Base-by-base conservation (phyloP, 2,888 invertebrate species). In the Drosophila neonasuta region DNA sequence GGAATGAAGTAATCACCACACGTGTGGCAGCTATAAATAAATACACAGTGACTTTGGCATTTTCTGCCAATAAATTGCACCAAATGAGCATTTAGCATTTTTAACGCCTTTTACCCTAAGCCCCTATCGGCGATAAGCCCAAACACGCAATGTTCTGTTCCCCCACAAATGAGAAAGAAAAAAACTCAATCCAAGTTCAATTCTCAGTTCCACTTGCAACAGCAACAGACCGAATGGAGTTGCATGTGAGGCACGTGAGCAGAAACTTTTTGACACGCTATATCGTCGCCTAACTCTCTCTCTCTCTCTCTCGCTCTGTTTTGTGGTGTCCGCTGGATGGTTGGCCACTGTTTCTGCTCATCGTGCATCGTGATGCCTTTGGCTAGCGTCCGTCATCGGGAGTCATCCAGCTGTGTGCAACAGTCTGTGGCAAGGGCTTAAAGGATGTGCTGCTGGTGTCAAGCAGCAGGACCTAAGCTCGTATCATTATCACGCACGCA, bases 81-180 rank as follows among this genome's bases (percentile, higher is more conserved):
- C 73, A 79, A 79, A 75, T 79, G 71, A 78, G 74, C 84, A 71
- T 86, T 86, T 83, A 80, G 79, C 81, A 70, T 75, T 75, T 85
- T 80, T 77, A 79, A 83, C 83, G 81, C 83, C 83, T 80, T 70
- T 72, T 72, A 66, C 68, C 60, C 69, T 68, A 75, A 73, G 51
- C 73, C 56, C 59, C 58, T 44, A 11, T 44, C 39, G 30, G 68
- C 74, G 81, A 79, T 84, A 84, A 79, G 80, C 69, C 54, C 30
- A 55, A 55, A 68, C 83, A 83, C 86, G 86, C 83, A 83, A 83
- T 68, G 76, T 42, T 34, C 60, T 20, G 20, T 20, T 20, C 62
- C 62, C 17, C 39, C 50, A 44, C 46, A 46, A 11, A 42, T 9
- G 11, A n/a, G 7, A 17, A 63, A 60, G 39, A 42, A 30, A 24